Evolutionary conservation across 2,797 vertebrate species (phyloP).

Genomic region (Heterohyrax brucei): DNA sequence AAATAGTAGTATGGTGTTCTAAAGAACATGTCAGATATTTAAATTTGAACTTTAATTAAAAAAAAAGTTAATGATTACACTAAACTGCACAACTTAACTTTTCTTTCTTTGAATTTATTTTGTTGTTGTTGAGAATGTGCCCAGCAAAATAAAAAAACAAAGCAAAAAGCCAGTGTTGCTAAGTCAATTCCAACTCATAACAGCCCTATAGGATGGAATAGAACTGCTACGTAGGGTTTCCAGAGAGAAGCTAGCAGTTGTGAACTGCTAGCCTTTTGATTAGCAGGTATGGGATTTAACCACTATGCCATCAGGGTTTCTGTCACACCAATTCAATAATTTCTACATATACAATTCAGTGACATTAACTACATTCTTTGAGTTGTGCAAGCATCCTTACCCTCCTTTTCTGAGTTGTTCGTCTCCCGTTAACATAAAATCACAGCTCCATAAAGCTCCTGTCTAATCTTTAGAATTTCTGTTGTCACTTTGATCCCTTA

Average conservation of each 20-base stretch:
- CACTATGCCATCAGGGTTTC: no score
- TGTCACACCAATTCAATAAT: background rate
- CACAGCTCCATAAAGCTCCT: background rate
- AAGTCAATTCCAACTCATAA: no score
- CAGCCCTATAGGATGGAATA: no score
- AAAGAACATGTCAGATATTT: background rate
- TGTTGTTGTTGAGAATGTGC: background rate
- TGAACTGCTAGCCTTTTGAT: no score
- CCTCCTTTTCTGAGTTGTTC: background rate
- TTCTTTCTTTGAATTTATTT: background rate
- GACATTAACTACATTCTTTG: background rate
- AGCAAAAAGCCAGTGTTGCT: no score
- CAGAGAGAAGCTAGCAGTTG: no score
- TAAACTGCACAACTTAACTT: background rate
- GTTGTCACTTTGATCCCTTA: background rate
- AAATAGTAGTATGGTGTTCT: background rate
- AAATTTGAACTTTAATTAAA: slow-evolving; percentile 14
- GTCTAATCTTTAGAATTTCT: background rate
- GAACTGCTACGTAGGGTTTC: no score
- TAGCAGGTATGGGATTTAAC: no score
- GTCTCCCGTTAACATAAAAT: background rate
- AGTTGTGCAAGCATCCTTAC: background rate
- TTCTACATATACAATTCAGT: background rate
- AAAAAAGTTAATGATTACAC: background rate
- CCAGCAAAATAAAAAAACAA: background rate